phyloP scores from a whole-genome alignment of 2,888 invertebrate genomes.

The Tetragnatha montana region DNA sequence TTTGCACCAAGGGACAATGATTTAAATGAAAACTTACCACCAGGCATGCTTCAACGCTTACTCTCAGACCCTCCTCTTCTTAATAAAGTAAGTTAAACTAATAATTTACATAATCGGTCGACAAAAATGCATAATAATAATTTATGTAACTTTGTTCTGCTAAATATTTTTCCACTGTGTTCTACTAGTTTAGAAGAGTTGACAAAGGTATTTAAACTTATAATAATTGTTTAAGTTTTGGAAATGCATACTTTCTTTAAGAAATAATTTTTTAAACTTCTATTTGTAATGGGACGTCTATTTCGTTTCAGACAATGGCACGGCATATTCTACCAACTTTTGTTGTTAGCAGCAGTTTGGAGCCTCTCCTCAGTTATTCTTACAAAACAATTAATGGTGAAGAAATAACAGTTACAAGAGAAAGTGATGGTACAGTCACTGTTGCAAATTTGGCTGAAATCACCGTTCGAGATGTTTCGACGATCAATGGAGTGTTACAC shows the following conservation, averaged over 20 bases:
- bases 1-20: slow-evolving; percentile 54
- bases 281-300: not conserved
- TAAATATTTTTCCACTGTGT: too few species aligned
- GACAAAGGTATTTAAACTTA: too few species aligned
- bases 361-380: slow-evolving; percentile 47
- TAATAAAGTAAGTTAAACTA: slow-evolving; percentile 24
- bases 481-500: slow-evolving; percentile 48
- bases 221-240: too few species aligned
- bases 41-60: slow-evolving; percentile 40
- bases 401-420: slow-evolving; percentile 39
- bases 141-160: too few species aligned
- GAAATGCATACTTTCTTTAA: too few species aligned
- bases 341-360: slow-evolving; percentile 47
- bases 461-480: not conserved
- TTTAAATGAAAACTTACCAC: slow-evolving; percentile 41
- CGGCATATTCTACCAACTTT: slow-evolving; percentile 48
- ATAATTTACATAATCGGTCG: too few species aligned
- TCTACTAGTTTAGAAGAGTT: too few species aligned
- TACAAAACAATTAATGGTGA: slow-evolving; percentile 16
- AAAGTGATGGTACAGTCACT: slow-evolving; percentile 39
- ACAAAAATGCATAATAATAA: too few species aligned
- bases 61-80: slow-evolving; percentile 48
- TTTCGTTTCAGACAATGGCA: slow-evolving; percentile 44
- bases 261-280: too few species aligned
- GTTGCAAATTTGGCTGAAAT: slow-evolving; percentile 52